Base-by-base conservation (phyloP, 1,140 invertebrate genomes). In the Sweltsa coloradensis region DNA sequence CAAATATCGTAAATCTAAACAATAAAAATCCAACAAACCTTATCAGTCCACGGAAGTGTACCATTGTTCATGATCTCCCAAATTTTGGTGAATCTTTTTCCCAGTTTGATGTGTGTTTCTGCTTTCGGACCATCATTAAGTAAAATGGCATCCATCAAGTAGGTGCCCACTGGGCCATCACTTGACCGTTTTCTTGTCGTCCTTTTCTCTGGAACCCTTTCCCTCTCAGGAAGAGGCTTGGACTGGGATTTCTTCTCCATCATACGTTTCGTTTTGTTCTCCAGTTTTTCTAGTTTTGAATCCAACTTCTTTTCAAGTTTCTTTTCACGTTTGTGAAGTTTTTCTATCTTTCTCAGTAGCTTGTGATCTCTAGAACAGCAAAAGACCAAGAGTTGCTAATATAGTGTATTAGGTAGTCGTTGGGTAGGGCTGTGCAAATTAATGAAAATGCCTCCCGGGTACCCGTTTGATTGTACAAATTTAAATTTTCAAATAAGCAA, bases 61-160 rank as follows among this genome's bases (percentile, higher is more conserved):
- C 64, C 64, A 44, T 40, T 59, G 51, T 66, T 66, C 26, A 58
- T 53, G 16, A 66, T 55, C 40, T 64, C 51, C 63, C 63, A 66
- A 5, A 51, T 53, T 48, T 66, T 61, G 16, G 55, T 25, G 48
- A 63, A 64, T 26, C 52, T 44, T 25, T 59, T 58, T 9, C 63
- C 63, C n/a, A 58, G 58, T 2, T 53, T 18, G 51, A 64, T 55
- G 34, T 57, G 58, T 2, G 54, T 55, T 19, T 58, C 48, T 2
- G 34, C 27, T 36, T 55, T 52, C 13, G 2, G 31, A 11, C 47
- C 37, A 40, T 57, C 46, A 19, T 36, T 37, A 2, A 59, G 40
- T 36, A 54, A 47, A 4, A 54, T 49, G n/a, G 53, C 62, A 50
- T 60, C 57, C 60, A 64, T 64, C 14, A 54, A 50, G 18, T 40